Base-by-base conservation (phyloP, 2,888 invertebrate species). In the Harmothoe impar region DNA sequence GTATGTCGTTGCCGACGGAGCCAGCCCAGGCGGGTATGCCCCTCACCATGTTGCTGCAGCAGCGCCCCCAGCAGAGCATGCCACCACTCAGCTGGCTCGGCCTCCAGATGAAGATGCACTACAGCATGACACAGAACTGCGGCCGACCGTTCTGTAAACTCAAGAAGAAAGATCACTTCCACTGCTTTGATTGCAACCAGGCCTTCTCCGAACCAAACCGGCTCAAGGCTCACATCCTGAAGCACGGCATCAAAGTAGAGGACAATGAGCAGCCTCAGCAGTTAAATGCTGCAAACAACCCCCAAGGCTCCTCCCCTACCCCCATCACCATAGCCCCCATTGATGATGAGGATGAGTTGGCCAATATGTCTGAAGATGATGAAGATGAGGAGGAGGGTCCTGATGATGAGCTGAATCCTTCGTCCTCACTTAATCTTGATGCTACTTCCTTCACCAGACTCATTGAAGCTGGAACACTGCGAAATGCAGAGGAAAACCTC, bases 101-200 rank as follows among this genome's bases (percentile, higher is more conserved):
- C 17, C 89, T 95, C 31, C 93, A 93, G 89, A 92, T 93, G 56
- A 93, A 93, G 90, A 95, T 95, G 95, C 95, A 95, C 91, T 95
- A 93, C 91, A 92, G 93, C 15, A 91, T 94, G 68, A 91, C 94
- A 52, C 93, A 94, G 89, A 95, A 94, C 91, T 98, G 98, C 95
- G 97, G 97, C 89, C 96, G 97, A 31, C 97, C 98, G 5, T 98
- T 98, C 95, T 98, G 98, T 96, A 98, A 98, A 95, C 96, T 98
- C 93, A 98, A 98, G 95, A 96, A 97, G 91, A 97, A 97, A 94
- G 97, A 97, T 92, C 98, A 98, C 94, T 97, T 97, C 94, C 98
- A 98, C 94, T 98, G 98, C 95, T 97, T 97, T 94, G 97, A 97
- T 88, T 98, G 98, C 96, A 97, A 97, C 95, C 98, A 98, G 96